Evolutionary conservation across 2,113 vertebrate genomes (phyloP), one percentile per base, ranked within the genome.

Genomic region (Aythya baeri): DNA sequence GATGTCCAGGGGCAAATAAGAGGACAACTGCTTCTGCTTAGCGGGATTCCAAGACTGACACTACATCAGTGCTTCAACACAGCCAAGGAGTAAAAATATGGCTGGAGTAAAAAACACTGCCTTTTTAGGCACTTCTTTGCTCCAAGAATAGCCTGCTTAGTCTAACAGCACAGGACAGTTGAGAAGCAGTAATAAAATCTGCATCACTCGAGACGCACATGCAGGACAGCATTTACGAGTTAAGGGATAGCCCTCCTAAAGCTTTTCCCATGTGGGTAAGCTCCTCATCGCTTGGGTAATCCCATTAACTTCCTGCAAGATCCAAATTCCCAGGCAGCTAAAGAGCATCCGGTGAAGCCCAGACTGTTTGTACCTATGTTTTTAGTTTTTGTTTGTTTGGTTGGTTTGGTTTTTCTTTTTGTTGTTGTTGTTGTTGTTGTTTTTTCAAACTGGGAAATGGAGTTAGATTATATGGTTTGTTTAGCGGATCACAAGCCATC

Each of bases 51-150:
- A 70, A 50, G 36, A 54, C 17, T 68, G 65, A 74, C 31, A 63
- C 31, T 73, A 46, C 32, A 58, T 17, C 27, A 83, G 62, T 0
- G 0, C 61, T 75, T n/a, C 0, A 0, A 67, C 11, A n/a, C 74
- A 92, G 57, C 2, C 58, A 91, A 91, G 44, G 46, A 49, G 46
- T 49, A 4, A 0, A 68, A 55, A n/a, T 20, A 66, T 3, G 2
- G 25, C 26, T 68, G 74, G 55, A 34, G 23, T 29, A 46, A 93
- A 90, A 72, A 25, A 0, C 73, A 43, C 14, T 93, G 62, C n/a
- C 4, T 2, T 89, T 89, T 91, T 65, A 62, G 67, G 57, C 55
- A 72, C 46, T 91, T 54, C 11, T 93, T 32, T 94, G 50, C 77
- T 91, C 75, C 8, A 0, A 59, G 78, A 94, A 87, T 63, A 91